A percentile compares a stretch with the other conserved stretches of the same genome.
These are phyloP conservation scores for Epistrophe eligans DNA, from an alignment of 2,888 invertebrate species.

Conservation along the genomic window DNA sequence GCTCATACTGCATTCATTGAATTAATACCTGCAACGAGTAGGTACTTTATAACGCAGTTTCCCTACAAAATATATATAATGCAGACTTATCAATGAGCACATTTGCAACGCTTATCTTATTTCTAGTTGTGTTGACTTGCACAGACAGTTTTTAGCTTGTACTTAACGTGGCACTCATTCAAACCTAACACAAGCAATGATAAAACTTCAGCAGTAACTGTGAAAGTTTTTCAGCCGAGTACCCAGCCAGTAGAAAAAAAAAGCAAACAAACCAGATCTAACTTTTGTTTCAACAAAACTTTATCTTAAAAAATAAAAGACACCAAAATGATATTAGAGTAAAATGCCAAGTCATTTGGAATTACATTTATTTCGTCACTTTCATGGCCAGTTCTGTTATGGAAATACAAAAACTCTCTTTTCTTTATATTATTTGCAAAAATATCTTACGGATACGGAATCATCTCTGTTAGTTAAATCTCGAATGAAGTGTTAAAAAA, in stretches of 20 bases:
- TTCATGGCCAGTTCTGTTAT: slow-evolving; percentile 45
- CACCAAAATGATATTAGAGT: neutral
- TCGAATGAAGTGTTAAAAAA: slow-evolving; percentile 40
- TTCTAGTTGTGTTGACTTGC: neutral
- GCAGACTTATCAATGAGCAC: neutral
- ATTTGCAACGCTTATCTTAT: neutral
- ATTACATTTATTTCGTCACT: slow-evolving; percentile 50
- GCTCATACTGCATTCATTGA: too few species aligned
- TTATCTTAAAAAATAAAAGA: neutral
- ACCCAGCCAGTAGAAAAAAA: neutral
- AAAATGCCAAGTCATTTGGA: slow-evolving; percentile 20
- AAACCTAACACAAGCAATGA: neutral
- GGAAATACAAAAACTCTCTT: slow-evolving; percentile 35
- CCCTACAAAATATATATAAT: too few species aligned
- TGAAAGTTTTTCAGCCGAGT: neutral
- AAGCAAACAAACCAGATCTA: neutral
- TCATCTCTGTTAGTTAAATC: slow-evolving; percentile 39
- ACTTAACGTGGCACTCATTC: neutral
- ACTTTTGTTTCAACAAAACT: neutral
- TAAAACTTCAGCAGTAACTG: neutral
- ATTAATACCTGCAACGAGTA: too few species aligned
- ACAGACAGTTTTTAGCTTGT: neutral
- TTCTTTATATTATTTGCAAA: slow-evolving; percentile 15
- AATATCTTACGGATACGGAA: slow-evolving; percentile 55
- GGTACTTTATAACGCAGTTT: too few species aligned